Percentiles rank a stretch among this genome's conserved stretches.
Conservation (phyloP, 2,113 vertebrate genomes). For the Excalfactoria chinensis region DNA sequence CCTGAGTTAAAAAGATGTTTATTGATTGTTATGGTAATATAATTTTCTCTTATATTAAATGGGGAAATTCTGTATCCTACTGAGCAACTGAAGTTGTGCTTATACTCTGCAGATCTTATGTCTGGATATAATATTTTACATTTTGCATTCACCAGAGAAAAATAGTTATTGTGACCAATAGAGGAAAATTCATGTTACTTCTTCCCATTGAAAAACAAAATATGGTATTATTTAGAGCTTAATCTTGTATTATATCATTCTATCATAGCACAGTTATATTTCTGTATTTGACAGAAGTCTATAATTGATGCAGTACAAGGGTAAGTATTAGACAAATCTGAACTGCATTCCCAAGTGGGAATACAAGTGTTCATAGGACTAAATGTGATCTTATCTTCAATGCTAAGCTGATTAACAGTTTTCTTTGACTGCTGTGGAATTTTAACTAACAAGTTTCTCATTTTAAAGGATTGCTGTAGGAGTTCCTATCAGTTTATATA, state of each 20-base stretch:
- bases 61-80: not conserved
- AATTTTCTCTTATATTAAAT: not conserved
- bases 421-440: not conserved
- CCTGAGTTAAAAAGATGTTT: not conserved
- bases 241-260: not conserved
- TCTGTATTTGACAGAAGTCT: not conserved
- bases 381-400: rapidly evolving
- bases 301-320: not conserved
- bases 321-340: not conserved
- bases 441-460: not conserved
- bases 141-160: not conserved
- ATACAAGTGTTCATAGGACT: not conserved
- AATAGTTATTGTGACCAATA: not conserved
- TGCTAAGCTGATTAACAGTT: not conserved
- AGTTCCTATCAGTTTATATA: not conserved
- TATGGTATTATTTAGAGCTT: not conserved
- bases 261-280: not conserved
- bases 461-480: not conserved
- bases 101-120: not conserved
- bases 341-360: not conserved
- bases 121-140: not conserved
- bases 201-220: not conserved
- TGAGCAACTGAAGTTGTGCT: not conserved
- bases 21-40: slow-evolving; percentile 10
- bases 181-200: not conserved